Evolutionary conservation across 2,113 vertebrate species (phyloP).

Genomic region (Rhombomys opimus): DNA sequence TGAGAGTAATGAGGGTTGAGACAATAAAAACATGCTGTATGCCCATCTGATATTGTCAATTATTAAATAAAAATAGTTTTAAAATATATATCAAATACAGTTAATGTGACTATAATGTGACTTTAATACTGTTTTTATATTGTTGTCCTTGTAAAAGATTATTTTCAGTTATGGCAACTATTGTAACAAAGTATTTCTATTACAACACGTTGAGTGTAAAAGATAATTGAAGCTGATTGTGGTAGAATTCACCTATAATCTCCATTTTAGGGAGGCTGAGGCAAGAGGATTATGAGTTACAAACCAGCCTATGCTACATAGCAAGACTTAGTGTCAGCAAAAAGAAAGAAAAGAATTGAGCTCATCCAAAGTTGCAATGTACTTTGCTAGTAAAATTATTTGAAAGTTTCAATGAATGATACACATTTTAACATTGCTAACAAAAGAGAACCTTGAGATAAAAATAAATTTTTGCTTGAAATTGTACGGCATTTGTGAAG

Average conservation of each 20-base stretch:
- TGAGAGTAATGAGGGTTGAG: not conserved
- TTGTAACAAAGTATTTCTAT: not conserved
- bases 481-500: constrained; percentile 43
- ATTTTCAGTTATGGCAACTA: not conserved
- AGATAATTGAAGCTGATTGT: not conserved
- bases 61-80: not conserved
- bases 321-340: not conserved
- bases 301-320: not conserved
- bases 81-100: not conserved
- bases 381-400: not conserved
- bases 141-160: not conserved
- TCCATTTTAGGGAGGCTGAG: not conserved
- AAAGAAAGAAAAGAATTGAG: not conserved
- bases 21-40: not conserved
- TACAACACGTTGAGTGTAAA: not conserved
- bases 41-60: not conserved
- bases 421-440: not conserved
- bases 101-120: not conserved
- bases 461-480: not conserved
- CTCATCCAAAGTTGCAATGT: not conserved
- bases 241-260: too few species aligned
- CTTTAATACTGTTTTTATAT: not conserved
- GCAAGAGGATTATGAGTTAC: not conserved
- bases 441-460: not conserved
- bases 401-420: not conserved